Evolutionary conservation across 2,888 invertebrate genomes (phyloP), one percentile per base, ranked within the genome.

Genomic region (Autographa pulchrina): DNA sequence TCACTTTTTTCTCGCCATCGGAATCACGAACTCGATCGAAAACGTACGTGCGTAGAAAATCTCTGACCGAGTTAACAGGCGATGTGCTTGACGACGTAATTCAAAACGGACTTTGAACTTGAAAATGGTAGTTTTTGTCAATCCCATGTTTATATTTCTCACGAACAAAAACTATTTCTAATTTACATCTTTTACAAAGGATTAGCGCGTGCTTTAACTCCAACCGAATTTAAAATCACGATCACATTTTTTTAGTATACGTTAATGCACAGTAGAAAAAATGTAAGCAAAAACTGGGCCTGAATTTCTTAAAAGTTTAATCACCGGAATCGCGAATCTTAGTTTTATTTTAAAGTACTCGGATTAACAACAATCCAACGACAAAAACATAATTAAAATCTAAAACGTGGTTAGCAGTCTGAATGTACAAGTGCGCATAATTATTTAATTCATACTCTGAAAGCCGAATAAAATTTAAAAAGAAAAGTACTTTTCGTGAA

Each of bases 21-120:
- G 67, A 85, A 86, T 90, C 92, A 92, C 92, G 92, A 91, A 86
- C 80, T 90, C 87, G 83, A 89, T 90, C 88, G 85, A 68, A 80
- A 75, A 85, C 82, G 91, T 92, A 92, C 92, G 92, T 92, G 92
- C 92, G 92, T 92, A 84, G 74, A 90, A 83, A 92, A 90, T 90
- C 74, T 83, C 74, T 78, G 80, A 72, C 78, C 77, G 59, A 75
- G 74, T 74, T 77, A 83, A 85, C 87, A 90, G 90, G 91, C 90
- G 91, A 91, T 90, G 87, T 86, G 91, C 85, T 86, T 87, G 88
- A 91, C 88, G 85, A 89, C 82, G 85, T 91, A 90, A 91, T 91
- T 87, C 80, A 85, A 82, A 84, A 82, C 83, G 86, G 84, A 84
- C 80, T 80, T 80, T 80, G 77, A 82, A 85, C 82, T 80, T 81